A percentile compares a stretch with the other conserved stretches of the same genome.
Evolutionary conservation across 2,888 invertebrate species (phyloP).

Genomic region (Mythimna lalbum): DNA sequence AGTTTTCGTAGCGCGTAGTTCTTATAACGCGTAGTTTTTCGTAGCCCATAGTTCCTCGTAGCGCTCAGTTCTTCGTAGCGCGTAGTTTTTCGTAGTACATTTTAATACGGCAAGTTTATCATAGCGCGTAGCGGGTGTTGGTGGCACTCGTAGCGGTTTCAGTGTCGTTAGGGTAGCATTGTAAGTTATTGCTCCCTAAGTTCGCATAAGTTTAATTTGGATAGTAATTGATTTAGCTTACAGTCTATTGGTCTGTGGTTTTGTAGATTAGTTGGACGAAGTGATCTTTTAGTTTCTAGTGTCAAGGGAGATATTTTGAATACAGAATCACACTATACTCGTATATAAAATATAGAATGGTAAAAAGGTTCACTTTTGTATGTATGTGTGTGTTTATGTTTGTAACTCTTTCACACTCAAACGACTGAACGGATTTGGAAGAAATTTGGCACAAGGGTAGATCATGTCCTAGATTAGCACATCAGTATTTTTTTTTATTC

Average conservation of each 20-base stretch:
- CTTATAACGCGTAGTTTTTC: conserved; percentile 22
- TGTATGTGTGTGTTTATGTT: too few species aligned
- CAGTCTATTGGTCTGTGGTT: neutral
- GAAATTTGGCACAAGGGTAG: too few species aligned
- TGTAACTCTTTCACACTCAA: too few species aligned
- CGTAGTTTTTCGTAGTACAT: conserved; percentile 49
- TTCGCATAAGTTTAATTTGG: conserved; percentile 28
- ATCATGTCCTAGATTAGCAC: too few species aligned
- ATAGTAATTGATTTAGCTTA: conserved; percentile 15
- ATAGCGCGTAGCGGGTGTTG: conserved; percentile 30
- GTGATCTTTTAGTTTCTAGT: neutral
- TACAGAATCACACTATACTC: too few species aligned
- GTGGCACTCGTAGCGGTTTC: conserved; percentile 29
- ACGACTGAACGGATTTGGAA: too few species aligned
- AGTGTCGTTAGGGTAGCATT: conserved; percentile 27
- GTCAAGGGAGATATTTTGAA: neutral
- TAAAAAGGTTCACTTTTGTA: too few species aligned
- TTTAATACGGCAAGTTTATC: conserved; percentile 22
- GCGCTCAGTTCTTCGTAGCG: conserved; percentile 46
- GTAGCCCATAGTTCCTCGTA: conserved; percentile 19
- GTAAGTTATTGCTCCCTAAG: conserved; percentile 28
- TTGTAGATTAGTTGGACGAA: neutral
- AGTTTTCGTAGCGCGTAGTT: conserved; percentile 29
- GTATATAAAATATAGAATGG: too few species aligned
- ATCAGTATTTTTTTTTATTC: too few species aligned